Evolutionary conservation across 2,113 vertebrate genomes (phyloP).

Genomic region (Phodopus roborovskii): DNA sequence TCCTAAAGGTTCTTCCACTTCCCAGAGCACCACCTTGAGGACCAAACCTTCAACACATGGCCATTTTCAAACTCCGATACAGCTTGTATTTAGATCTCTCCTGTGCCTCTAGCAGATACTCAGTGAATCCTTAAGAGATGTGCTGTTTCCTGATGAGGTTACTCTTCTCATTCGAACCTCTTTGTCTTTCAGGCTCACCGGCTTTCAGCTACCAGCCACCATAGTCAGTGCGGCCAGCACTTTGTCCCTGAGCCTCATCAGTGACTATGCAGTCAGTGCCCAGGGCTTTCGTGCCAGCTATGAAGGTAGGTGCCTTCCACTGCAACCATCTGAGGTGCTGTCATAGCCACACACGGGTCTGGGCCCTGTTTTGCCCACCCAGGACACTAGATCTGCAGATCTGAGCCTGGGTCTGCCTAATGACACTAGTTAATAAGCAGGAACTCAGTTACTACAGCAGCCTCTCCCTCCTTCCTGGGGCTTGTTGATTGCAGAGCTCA

Average conservation of each 20-base stretch:
- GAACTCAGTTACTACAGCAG: constrained; percentile 23
- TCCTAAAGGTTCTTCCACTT: not conserved
- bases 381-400: not conserved
- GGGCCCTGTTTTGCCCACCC: too few species aligned
- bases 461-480: not conserved
- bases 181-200: constrained; percentile 93
- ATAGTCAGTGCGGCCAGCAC: constrained; percentile 93
- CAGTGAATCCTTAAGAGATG: not conserved
- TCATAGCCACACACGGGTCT: rapidly evolving
- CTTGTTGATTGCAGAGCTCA: not conserved
- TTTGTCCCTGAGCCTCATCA: constrained; percentile 95
- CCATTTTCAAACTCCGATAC: not conserved
- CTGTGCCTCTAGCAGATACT: not conserved
- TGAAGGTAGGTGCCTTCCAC: constrained; percentile 91
- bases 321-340: rapidly evolving
- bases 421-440: not conserved
- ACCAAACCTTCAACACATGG: not conserved
- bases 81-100: not conserved
- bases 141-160: not conserved
- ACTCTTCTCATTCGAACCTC: constrained; percentile 30
- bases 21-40: not conserved
- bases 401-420: not conserved
- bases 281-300: constrained; percentile 97
- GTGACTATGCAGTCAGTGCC: constrained; percentile 97
- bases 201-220: constrained; percentile 97